These are phyloP conservation scores for Sipunculus nudus DNA, from an alignment of 2,888 invertebrate genomes.

Conservation along the genomic window DNA sequence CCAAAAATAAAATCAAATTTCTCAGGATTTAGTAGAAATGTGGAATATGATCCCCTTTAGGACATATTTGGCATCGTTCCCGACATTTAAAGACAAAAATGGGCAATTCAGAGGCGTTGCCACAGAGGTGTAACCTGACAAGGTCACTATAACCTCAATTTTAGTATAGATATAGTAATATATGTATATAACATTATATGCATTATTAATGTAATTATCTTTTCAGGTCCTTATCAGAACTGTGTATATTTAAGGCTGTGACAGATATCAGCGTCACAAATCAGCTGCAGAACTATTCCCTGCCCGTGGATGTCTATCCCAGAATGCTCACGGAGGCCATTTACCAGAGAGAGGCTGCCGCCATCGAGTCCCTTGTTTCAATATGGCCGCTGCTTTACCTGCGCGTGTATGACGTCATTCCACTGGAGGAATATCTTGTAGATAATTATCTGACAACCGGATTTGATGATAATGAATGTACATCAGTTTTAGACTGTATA, in stretches of 20 bases:
- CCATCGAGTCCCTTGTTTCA: slow-evolving; percentile 52
- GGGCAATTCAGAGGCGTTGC: too few species aligned
- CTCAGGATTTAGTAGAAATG: too few species aligned
- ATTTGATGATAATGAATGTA: slow-evolving; percentile 45
- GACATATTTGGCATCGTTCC: too few species aligned
- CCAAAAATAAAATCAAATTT: too few species aligned
- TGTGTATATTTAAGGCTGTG: slow-evolving; percentile 49
- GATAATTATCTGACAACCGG: slow-evolving; percentile 50
- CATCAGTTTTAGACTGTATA: slow-evolving; percentile 50
- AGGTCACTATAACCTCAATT: too few species aligned
- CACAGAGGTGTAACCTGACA: too few species aligned
- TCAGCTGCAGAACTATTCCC: slow-evolving; percentile 25
- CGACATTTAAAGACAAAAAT: too few species aligned
- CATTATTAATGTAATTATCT: neutral
- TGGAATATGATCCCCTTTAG: too few species aligned
- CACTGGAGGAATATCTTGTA: slow-evolving; percentile 48
- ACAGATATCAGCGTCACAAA: slow-evolving; percentile 37
- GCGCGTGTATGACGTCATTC: slow-evolving; percentile 48
- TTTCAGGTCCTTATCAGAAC: slow-evolving; percentile 46
- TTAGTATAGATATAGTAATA: neutral
- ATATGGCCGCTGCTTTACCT: slow-evolving; percentile 52
- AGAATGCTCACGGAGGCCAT: slow-evolving; percentile 53
- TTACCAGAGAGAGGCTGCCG: slow-evolving; percentile 48
- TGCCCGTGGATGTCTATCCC: slow-evolving; percentile 53
- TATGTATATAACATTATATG: slow-evolving; percentile 3